A percentile compares a stretch with the other conserved stretches of the same genome.
Evolutionary conservation across 1,140 invertebrate genomes (phyloP).

Genomic region (Vanessa atalanta): DNA sequence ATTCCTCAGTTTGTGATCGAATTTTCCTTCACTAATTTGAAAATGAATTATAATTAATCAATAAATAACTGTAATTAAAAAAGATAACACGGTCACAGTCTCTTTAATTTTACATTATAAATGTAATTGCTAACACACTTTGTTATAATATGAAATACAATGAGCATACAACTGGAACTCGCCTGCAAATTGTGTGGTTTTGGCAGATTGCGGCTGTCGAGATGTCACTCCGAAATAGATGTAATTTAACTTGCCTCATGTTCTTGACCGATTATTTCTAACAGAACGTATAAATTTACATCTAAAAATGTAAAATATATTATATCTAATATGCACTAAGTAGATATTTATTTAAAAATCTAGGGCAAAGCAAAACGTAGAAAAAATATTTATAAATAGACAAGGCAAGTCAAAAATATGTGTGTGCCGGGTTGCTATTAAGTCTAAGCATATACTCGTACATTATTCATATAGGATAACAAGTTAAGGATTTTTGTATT

Average conservation of each 20-base stretch:
- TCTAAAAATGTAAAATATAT: background rate
- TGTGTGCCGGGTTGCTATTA: too few relatives aligned
- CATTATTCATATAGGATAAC: too few relatives aligned
- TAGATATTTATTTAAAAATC: background rate
- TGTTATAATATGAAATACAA: background rate
- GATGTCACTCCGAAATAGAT: conserved; percentile 28
- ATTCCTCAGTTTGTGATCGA: too few relatives aligned
- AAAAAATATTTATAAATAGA: too few relatives aligned
- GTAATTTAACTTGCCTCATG: conserved; percentile 26
- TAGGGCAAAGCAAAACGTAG: background rate
- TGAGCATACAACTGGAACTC: conserved; percentile 2
- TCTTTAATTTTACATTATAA: background rate
- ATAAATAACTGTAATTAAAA: background rate
- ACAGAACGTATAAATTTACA: background rate
- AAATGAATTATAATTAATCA: too few relatives aligned
- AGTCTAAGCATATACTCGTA: too few relatives aligned
- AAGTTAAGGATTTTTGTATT: background rate
- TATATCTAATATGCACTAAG: background rate
- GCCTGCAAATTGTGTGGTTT: conserved; percentile 30
- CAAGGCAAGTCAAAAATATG: too few relatives aligned
- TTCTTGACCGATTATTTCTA: conserved; percentile 3
- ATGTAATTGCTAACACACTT: background rate
- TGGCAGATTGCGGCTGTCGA: conserved; percentile 21
- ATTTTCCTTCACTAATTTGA: too few relatives aligned
- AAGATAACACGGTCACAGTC: too few relatives aligned